phyloP scores from a whole-genome alignment of 2,797 vertebrate species.

The Gobio occitaniae region DNA sequence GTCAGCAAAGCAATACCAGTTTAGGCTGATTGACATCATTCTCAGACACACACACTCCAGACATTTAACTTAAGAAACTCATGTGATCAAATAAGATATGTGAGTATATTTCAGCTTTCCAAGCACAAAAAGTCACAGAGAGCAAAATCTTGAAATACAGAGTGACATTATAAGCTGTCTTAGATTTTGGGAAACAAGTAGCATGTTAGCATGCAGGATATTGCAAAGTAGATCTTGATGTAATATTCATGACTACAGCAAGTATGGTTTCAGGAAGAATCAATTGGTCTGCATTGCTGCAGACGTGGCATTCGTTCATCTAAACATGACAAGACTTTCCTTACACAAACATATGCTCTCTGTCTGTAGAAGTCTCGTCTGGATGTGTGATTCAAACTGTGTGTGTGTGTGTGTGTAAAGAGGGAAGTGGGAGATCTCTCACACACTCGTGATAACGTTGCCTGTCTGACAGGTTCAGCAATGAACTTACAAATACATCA shows the following conservation, averaged over 20 bases:
- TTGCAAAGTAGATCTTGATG: not conserved
- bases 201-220: constrained; percentile 5
- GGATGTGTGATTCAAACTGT: not conserved
- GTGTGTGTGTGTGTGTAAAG: constrained; percentile 14
- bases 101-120: not conserved
- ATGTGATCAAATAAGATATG: not conserved
- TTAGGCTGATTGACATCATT: not conserved
- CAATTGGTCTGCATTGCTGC: not conserved
- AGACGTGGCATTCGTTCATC: constrained; percentile 17
- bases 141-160: not conserved
- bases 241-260: constrained; percentile 11
- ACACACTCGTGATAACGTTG: constrained; percentile 40
- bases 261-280: not conserved
- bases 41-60: constrained; percentile 1
- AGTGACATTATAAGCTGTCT: not conserved
- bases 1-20: not conserved
- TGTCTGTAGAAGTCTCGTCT: constrained; percentile 14
- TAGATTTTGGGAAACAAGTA: not conserved
- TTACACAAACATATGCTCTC: constrained; percentile 16
- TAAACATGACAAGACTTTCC: not conserved
- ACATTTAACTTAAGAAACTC: not conserved
- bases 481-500: constrained; percentile 7
- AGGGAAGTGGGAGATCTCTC: constrained; percentile 49
- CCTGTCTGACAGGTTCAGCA: constrained; percentile 57
- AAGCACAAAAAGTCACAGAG: constrained; percentile 10